Conservation (phyloP, 2,113 vertebrate genomes). For the Onychorhynchus coronatus region DNA sequence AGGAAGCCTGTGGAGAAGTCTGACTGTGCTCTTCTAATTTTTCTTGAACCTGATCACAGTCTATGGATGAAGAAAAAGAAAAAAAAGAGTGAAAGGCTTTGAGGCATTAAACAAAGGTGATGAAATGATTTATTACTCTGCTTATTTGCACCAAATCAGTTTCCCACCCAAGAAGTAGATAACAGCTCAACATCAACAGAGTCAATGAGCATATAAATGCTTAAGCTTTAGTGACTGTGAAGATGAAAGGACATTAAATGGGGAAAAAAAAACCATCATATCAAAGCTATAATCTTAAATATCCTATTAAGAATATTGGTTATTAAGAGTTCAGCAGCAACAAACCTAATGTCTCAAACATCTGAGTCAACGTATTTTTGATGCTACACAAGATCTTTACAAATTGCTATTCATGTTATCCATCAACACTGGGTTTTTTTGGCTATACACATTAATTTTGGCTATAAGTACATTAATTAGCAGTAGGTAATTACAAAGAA, state of each 20-base stretch:
- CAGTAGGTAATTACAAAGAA: neutral
- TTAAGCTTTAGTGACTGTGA: neutral
- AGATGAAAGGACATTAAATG: neutral
- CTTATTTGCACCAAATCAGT: slow-evolving; percentile 2
- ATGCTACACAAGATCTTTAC: neutral
- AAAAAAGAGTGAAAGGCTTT: neutral
- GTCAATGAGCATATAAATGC: neutral
- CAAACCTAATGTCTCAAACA: neutral
- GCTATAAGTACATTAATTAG: neutral
- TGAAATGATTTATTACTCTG: neutral
- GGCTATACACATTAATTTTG: neutral
- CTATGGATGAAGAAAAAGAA: neutral
- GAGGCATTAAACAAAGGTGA: neutral
- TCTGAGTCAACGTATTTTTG: neutral
- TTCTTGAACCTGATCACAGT: neutral
- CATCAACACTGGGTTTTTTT: neutral
- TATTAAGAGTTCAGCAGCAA: neutral
- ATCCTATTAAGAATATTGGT: neutral
- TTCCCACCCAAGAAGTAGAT: neutral
- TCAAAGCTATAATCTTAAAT: neutral
- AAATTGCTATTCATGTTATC: neutral
- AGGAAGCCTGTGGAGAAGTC: neutral
- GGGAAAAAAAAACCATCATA: neutral
- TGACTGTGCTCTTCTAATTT: neutral
- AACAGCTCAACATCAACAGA: neutral